Evolutionary conservation across 2,888 invertebrate species (phyloP).

Genomic region (Arrhopalites spinosus): DNA sequence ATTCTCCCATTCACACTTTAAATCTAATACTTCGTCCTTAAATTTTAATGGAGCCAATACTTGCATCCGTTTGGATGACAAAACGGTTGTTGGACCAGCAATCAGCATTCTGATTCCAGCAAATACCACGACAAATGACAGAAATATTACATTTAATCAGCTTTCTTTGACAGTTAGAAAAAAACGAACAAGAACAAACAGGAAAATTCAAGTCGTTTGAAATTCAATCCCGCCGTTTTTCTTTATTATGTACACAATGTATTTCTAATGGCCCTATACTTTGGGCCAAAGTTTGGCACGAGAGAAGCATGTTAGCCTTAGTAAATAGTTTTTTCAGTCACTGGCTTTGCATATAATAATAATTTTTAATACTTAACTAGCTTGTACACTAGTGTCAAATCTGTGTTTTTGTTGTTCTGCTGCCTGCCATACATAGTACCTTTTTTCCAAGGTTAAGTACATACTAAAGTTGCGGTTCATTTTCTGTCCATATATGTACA

Average conservation of each 20-base stretch:
- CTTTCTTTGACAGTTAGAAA: no score
- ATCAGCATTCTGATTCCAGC: conserved; percentile 41
- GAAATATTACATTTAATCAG: no score
- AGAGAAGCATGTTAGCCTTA: no score
- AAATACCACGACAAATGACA: no score
- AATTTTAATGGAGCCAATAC: conserved; percentile 48
- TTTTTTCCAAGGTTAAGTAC: no score
- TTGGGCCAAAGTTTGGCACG: no score
- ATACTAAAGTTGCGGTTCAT: neutral
- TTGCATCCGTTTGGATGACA: conserved; percentile 42
- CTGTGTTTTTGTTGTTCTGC: neutral
- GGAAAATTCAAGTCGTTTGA: no score
- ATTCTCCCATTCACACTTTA: conserved; percentile 52
- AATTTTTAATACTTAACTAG: neutral
- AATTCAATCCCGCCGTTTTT: no score
- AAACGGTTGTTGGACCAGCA: conserved; percentile 51
- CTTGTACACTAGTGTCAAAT: neutral
- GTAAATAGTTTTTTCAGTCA: neutral
- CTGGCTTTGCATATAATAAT: neutral
- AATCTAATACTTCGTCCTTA: conserved; percentile 46
- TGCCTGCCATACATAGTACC: neutral
- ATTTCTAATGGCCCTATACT: no score
- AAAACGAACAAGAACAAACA: no score
- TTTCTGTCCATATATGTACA: neutral
- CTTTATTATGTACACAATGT: no score